Evolutionary conservation across 1,140 invertebrate species (phyloP), one percentile per base, ranked within the genome.

Genomic region (Drosophila pectinifera): DNA sequence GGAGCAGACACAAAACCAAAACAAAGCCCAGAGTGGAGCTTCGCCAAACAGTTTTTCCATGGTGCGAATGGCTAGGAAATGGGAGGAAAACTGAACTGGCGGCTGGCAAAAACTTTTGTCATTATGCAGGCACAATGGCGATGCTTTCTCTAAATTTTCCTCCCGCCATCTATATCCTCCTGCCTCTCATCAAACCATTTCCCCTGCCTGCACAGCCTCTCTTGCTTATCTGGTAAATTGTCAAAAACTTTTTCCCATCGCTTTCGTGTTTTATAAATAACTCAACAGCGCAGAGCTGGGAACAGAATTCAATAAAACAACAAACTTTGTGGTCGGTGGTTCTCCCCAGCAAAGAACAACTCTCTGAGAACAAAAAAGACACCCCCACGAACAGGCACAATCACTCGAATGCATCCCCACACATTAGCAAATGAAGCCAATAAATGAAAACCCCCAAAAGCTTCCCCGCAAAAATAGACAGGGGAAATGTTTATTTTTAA

Each of bases 261-360:
- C 16, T 45, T 45, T 63, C 69, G 18, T 64, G 11, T 70, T 46
- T 38, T 55, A 36, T 20, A 69, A 68, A 68, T 69, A 69, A 42
- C 63, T 69, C 63, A 43, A 38, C 48, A 69, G 69, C 64, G 49
- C 59, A 65, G 45, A 46, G 49, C 49, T 53, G 45, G 18, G 28
- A 67, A 67, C 36, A 20, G 55, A 81, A 73, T 81, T 81, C 67
- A 73, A 82, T 81, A 59, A 73, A 82, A 36, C 61, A 61, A 78
- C 28, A 82, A 67, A 49, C 63, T 53, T 51, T 11, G 13, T 36
- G 48, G 48, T 51, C 48, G 28, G 18, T 34, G 16, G 16, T 49
- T 20, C 24, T 31, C 14, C 18, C 43, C 39, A 34, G 34, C 4
- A 53, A 34, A 6, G 20, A 34, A 36, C 8, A 56, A 26, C 53